These are phyloP conservation scores for Cheilosia soror DNA, from an alignment of 2,888 invertebrate genomes.

Conservation along the genomic window DNA sequence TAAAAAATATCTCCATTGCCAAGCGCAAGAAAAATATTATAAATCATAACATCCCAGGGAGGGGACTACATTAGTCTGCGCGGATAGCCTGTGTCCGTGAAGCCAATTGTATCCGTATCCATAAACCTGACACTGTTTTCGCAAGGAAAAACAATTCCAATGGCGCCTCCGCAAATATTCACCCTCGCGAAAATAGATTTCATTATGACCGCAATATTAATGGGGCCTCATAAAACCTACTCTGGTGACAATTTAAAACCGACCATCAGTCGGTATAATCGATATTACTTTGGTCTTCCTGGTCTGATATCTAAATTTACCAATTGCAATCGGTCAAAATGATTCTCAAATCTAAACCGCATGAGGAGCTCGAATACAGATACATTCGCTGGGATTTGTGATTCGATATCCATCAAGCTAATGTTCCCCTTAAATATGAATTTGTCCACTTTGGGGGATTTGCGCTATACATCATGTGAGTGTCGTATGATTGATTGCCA, in stretches of 20 bases:
- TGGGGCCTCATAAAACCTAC: no score
- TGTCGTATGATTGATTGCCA: conserved; percentile 32
- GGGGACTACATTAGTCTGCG: background rate
- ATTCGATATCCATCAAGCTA: conserved; percentile 1
- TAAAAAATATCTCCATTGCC: background rate
- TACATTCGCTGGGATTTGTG: background rate
- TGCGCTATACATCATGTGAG: background rate
- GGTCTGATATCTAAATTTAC: no score
- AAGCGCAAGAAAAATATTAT: background rate
- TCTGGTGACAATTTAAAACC: no score
- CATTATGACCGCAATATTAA: no score
- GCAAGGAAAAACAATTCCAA: no score
- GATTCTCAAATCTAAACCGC: no score
- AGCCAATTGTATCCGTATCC: no score
- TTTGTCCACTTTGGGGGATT: conserved; percentile 15
- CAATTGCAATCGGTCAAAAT: no score
- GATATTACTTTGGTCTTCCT: no score
- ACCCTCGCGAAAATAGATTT: no score
- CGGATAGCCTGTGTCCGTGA: background rate
- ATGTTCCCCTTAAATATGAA: conserved; percentile 6
- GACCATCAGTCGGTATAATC: no score
- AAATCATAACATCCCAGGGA: conserved; percentile 15
- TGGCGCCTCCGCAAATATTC: no score
- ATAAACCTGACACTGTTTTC: background rate
- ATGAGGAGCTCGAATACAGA: background rate